These are phyloP conservation scores for Trileptium ribeirensis DNA, from an alignment of 2,888 invertebrate genomes.

Conservation along the genomic window DNA sequence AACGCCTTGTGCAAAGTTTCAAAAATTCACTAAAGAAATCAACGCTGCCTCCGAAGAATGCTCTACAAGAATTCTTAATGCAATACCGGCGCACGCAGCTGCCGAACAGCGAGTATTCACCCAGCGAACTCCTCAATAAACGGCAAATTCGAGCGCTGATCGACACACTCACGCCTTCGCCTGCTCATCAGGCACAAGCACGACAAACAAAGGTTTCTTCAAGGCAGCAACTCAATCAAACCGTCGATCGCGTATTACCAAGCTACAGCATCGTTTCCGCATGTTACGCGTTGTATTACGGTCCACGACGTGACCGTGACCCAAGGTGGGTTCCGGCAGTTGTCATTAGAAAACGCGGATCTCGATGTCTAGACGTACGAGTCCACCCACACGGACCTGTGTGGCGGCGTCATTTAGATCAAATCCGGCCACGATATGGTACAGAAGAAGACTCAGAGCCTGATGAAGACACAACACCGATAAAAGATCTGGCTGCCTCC, in stretches of 20 bases:
- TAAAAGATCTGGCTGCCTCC: neutral
- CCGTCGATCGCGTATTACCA: neutral
- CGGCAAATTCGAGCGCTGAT: constrained; percentile 14
- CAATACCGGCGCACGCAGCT: neutral
- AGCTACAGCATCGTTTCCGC: neutral
- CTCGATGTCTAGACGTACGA: constrained; percentile 7
- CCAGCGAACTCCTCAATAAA: constrained; percentile 20
- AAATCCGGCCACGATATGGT: constrained; percentile 18
- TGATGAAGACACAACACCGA: neutral
- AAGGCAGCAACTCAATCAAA: neutral
- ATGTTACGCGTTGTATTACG: constrained; percentile 8
- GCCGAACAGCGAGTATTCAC: constrained; percentile 21
- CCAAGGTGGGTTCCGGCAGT: constrained; percentile 22
- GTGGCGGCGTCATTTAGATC: constrained; percentile 21
- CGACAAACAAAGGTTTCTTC: constrained; percentile 3
- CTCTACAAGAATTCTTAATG: constrained; percentile 29
- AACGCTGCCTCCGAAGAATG: constrained; percentile 16
- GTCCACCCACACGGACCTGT: constrained; percentile 15
- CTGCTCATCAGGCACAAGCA: constrained; percentile 22
- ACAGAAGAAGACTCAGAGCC: constrained; percentile 15
- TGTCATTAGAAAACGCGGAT: constrained; percentile 16
- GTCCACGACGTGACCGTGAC: constrained; percentile 19
- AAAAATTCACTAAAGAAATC: constrained; percentile 31
- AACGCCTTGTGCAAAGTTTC: constrained; percentile 31
- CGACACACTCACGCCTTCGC: neutral